These are phyloP conservation scores for Napeogenes sylphis DNA, from an alignment of 2,888 invertebrate species.

Conservation along the genomic window DNA sequence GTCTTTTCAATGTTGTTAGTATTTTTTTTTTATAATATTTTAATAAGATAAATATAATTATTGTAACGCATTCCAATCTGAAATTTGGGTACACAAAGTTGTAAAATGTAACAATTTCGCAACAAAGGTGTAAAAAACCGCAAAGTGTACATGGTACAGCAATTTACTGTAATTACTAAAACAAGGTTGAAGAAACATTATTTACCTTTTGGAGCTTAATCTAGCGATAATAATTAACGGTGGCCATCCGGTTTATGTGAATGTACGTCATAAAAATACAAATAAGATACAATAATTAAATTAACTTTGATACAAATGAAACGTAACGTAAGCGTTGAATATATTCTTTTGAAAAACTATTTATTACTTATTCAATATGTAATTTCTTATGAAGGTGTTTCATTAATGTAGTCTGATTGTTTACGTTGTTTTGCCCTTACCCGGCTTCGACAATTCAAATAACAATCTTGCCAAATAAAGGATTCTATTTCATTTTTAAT, in stretches of 20 bases:
- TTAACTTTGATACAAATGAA: no score
- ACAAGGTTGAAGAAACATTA: constrained; percentile 12
- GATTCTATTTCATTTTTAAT: neutral
- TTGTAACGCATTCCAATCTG: no score
- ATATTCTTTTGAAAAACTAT: no score
- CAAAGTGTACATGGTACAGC: constrained; percentile 7
- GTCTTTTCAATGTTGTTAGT: no score
- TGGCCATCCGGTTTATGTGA: no score
- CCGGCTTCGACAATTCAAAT: constrained; percentile 19
- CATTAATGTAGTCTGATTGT: constrained; percentile 26
- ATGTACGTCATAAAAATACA: no score
- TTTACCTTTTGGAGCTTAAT: neutral
- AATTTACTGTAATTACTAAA: constrained; percentile 10
- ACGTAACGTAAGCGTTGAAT: no score
- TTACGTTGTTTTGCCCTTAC: constrained; percentile 17
- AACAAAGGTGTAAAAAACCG: constrained; percentile 15
- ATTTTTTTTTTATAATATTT: no score
- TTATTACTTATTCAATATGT: neutral
- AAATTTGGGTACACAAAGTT: neutral
- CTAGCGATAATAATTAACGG: neutral
- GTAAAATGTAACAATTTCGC: constrained; percentile 9
- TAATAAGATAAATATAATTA: no score
- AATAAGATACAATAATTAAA: no score
- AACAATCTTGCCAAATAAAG: constrained; percentile 18
- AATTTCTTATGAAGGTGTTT: constrained; percentile 24